These are phyloP conservation scores for Leptopilina drosophilae DNA, from an alignment of 2,888 invertebrate genomes.

Conservation along the genomic window DNA sequence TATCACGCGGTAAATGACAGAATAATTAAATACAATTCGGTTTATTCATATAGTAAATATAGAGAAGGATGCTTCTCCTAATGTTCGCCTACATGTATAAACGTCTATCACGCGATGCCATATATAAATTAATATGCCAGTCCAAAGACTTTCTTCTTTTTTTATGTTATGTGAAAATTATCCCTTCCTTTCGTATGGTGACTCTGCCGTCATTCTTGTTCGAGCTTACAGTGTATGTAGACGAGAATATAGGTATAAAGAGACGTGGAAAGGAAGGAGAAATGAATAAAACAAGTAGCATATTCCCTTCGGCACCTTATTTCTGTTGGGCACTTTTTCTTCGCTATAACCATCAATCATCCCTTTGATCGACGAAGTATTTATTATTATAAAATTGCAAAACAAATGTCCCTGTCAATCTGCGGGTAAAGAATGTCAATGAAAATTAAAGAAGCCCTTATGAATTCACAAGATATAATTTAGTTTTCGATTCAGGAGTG, in stretches of 20 bases:
- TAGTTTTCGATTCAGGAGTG: slow-evolving; percentile 1
- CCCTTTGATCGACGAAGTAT: slow-evolving; percentile 9
- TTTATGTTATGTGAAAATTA: slow-evolving; percentile 28
- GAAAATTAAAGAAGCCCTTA: not conserved
- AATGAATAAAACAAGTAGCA: not conserved
- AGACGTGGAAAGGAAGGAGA: slow-evolving; percentile 21
- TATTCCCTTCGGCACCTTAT: not conserved
- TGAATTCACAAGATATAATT: not conserved
- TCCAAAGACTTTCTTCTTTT: too few relatives aligned
- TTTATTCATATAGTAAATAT: not conserved
- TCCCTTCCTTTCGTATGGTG: slow-evolving; percentile 28
- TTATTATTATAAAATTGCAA: not conserved
- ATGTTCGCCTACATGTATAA: not conserved
- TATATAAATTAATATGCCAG: slow-evolving; percentile 32
- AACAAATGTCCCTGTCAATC: not conserved
- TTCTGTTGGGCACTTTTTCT: slow-evolving; percentile 3
- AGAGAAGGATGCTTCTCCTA: not conserved
- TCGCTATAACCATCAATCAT: slow-evolving; percentile 37
- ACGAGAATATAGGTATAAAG: not conserved
- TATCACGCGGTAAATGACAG: slow-evolving; percentile 22
- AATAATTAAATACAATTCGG: slow-evolving; percentile 32
- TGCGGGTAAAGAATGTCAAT: slow-evolving; percentile 1
- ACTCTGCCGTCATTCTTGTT: slow-evolving; percentile 1
- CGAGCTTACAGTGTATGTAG: not conserved
- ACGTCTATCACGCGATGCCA: slow-evolving; percentile 35